phyloP scores from a whole-genome alignment of 2,888 invertebrate genomes.

The Drosophila picticornis region DNA sequence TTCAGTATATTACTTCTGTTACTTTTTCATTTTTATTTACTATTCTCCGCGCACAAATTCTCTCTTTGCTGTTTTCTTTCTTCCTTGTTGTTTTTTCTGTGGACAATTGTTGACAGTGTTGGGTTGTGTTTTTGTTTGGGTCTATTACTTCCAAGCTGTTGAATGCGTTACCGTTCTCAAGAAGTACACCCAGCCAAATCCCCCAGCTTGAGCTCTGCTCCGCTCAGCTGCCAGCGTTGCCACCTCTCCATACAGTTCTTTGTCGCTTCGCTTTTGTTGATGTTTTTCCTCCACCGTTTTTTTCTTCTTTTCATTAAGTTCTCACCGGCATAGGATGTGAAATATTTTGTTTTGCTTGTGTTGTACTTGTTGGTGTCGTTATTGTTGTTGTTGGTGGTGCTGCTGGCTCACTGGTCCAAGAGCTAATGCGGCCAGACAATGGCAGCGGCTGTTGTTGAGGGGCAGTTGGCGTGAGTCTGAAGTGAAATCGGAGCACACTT shows the following conservation, averaged over 20 bases:
- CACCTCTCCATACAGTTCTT: constrained; percentile 37
- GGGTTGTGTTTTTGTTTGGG: constrained; percentile 50
- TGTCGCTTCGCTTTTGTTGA: constrained; percentile 61
- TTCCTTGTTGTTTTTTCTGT: constrained; percentile 15
- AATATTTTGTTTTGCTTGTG: constrained; percentile 63
- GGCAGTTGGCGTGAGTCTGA: constrained; percentile 7
- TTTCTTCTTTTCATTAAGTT: constrained; percentile 63
- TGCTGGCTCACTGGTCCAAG: constrained; percentile 66
- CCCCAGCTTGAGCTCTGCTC: constrained; percentile 44
- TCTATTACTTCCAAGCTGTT: constrained; percentile 77
- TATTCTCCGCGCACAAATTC: not conserved
- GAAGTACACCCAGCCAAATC: constrained; percentile 44
- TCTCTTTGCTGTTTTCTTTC: constrained; percentile 35
- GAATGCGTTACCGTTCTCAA: constrained; percentile 65
- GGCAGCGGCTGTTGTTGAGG: constrained; percentile 31
- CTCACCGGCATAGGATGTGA: constrained; percentile 63
- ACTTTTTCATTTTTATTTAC: constrained; percentile 1
- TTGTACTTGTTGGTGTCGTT: constrained; percentile 26
- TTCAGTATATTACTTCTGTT: not conserved
- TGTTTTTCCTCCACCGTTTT: constrained; percentile 18
- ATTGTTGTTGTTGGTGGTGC: constrained; percentile 27
- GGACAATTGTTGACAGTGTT: constrained; percentile 36
- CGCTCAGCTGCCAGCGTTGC: constrained; percentile 22
- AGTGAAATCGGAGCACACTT: constrained; percentile 40
- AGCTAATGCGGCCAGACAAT: constrained; percentile 79